Evolutionary conservation across 2,113 vertebrate species (phyloP), one percentile per base, ranked within the genome.

Genomic region (Pyrgilauda ruficollis): DNA sequence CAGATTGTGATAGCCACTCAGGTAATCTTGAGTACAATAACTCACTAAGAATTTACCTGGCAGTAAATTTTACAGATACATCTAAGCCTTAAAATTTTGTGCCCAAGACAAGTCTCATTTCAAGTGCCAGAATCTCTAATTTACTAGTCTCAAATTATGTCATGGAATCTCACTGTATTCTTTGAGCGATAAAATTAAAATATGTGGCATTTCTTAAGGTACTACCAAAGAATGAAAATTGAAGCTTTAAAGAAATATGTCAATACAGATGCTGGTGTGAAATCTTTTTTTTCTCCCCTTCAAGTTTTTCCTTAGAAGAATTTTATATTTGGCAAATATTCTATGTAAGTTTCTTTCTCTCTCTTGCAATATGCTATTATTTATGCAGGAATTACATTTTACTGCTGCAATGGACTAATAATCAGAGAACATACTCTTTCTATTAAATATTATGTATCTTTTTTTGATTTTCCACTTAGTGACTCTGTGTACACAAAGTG

Each of bases 331-430:
- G 20, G 6, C 7, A 85, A 63, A 33, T 56, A 52, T 35, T 88
- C 68, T 7, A 50, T 15, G 4, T 19, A 53, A 35, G 2, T 1
- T 27, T n/a, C 16, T n/a, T 15, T 1, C 2, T 2, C 7, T 58
- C 8, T 15, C 9, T 67, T 13, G 5, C 4, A 66, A 47, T 22
- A 28, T 27, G 7, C 11, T 53, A 22, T 30, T 55, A 44, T 37
- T 56, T 10, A 39, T 27, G 7, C 5, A 52, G 18, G 18, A 63
- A 59, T 66, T 58, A 20, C 2, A 33, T 50, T 84, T 81, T 84
- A 24, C 14, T 84, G 21, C 16, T 58, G 6, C 28, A 72, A 41
- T 27, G 15, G 39, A 37, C 5, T 55, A 59, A 58, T 41, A 70
- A 43, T 35, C 21, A 75, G 15, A 72, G 4, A 87, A 33, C 2